These are phyloP conservation scores for Mallotus villosus DNA, from an alignment of 2,797 vertebrate species.

Conservation along the genomic window DNA sequence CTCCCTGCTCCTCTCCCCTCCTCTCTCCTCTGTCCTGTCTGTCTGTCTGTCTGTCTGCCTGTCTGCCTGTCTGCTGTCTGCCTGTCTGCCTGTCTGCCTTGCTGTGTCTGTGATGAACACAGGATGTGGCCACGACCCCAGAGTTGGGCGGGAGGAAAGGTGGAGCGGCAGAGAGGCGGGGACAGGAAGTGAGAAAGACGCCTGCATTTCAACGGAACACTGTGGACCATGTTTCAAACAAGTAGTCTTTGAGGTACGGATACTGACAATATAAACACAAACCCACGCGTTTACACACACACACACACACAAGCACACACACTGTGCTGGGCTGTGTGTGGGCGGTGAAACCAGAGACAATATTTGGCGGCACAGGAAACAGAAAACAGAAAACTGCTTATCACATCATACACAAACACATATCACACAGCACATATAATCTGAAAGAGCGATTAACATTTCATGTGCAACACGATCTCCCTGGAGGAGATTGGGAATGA, in stretches of 20 bases:
- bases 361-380: slow-evolving; percentile 48
- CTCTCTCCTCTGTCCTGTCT: no score
- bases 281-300: not conserved
- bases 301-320: not conserved
- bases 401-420: slow-evolving; percentile 38
- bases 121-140: slow-evolving; percentile 31
- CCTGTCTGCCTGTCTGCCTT: not conserved
- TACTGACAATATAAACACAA: not conserved
- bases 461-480: not conserved
- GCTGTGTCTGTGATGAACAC: slow-evolving; percentile 28
- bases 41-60: no score
- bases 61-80: no score
- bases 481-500: not conserved
- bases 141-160: slow-evolving; percentile 20
- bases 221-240: not conserved
- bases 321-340: slow-evolving; percentile 18
- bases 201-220: not conserved
- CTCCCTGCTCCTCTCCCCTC: no score
- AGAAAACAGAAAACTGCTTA: slow-evolving; percentile 19
- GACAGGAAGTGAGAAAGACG: slow-evolving; percentile 42
- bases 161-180: slow-evolving; percentile 35
- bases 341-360: slow-evolving; percentile 46
- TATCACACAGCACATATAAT: not conserved
- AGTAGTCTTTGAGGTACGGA: not conserved
- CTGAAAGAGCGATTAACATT: slow-evolving; percentile 12